Base-by-base conservation (phyloP, 64 coral and sea anemone species). In the Cladopsammia gracilis region DNA sequence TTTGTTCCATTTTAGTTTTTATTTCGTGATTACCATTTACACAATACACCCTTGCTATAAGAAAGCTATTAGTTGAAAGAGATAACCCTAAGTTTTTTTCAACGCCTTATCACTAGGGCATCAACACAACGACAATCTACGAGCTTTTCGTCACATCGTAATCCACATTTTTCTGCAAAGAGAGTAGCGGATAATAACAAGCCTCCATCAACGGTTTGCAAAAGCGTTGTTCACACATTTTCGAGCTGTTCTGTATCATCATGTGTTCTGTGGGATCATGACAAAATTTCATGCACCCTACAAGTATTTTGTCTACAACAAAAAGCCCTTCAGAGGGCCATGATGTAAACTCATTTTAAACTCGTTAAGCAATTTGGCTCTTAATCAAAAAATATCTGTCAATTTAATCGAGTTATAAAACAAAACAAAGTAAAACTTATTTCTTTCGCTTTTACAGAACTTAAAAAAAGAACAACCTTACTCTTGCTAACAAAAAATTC, bases 71-170 rank as follows among this genome's bases (percentile, higher is more conserved):
- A 84, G 42, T 16, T 47, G 75, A 19, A 64, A 45, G 58, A 64
- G 57, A 82, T 82, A 64, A 82, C 26, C 26, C 19, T 44, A 60
- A 47, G 59, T 34, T 42, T 80, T 82, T 82, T 82, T 82, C 78
- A 82, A 13, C 80, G 61, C 80, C 62, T 77, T 54, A 77, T 77
- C 75, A 77, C 23, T 77, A 54, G 4, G 25, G 48, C 50, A 11
- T 23, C 45, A 49, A 48, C 46, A 10, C 62, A 65, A 48, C 0
- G 10, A 7, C 44, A 84, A 48, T 66, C 8, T 19, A 42, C 44
- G 45, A 13, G 62, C 60, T 67, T 84, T 84, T 84, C 80, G 44
- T 84, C 80, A 84, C 80, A 51, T 80, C 56, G 53, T 61, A 80
- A 80, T 58, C 54, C 26, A 61, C n/a, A 7, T 45, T 80, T 61